Conservation (phyloP, 2,888 invertebrate species). For the Chelonus formosanus region DNA sequence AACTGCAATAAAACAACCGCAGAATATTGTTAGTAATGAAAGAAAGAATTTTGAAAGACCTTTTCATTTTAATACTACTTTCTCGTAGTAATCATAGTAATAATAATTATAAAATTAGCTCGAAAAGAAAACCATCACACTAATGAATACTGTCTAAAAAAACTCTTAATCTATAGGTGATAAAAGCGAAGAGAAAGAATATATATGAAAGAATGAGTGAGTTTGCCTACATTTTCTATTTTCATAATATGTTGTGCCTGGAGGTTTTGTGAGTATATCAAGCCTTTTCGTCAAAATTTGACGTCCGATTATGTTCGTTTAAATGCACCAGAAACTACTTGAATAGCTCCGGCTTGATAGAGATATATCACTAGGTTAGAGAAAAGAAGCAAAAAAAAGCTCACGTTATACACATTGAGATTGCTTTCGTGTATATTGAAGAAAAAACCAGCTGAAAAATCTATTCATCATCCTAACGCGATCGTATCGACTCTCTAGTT, state of each 20-base stretch:
- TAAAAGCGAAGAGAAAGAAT: background rate
- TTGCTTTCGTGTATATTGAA: constrained; percentile 2
- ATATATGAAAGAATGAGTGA: background rate
- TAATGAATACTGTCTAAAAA: constrained; percentile 1
- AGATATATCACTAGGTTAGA: constrained; percentile 1
- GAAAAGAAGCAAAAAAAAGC: constrained; percentile 9
- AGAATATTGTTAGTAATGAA: too few relatives aligned
- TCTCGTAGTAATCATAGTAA: too few relatives aligned
- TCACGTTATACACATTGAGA: background rate
- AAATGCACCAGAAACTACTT: constrained; percentile 6
- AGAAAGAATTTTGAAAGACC: too few relatives aligned
- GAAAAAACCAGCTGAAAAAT: constrained; percentile 16
- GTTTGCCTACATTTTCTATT: constrained; percentile 1
- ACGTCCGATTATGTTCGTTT: constrained; percentile 13
- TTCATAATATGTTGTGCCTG: background rate
- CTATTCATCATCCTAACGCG: constrained; percentile 16
- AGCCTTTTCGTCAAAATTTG: constrained; percentile 21
- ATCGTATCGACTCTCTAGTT: constrained; percentile 1
- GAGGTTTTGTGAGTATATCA: background rate
- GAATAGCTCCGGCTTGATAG: background rate
- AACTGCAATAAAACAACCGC: too few relatives aligned
- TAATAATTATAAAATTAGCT: too few relatives aligned
- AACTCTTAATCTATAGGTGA: constrained; percentile 11
- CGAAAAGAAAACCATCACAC: too few relatives aligned
- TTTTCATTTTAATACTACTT: too few relatives aligned